phyloP scores from a whole-genome alignment of 2,113 vertebrate species.

The Pterocles orientalis region DNA sequence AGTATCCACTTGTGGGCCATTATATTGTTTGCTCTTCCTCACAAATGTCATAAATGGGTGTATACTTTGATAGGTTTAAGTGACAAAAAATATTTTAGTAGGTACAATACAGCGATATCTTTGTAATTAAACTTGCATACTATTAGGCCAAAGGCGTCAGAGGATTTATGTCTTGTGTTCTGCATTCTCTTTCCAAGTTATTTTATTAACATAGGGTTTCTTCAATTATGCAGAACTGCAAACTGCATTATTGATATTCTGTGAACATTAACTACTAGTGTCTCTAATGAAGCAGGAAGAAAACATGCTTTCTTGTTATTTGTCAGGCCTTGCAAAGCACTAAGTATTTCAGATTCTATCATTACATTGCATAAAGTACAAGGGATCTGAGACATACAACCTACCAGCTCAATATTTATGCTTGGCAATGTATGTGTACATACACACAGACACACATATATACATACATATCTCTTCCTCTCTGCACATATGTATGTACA shows the following conservation, averaged over 20 bases:
- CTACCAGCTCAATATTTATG: background rate
- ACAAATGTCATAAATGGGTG: conserved; percentile 60
- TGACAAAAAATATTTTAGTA: conserved; percentile 69
- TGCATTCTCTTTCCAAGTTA: conserved; percentile 62
- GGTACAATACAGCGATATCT: background rate
- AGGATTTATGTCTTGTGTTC: conserved; percentile 63
- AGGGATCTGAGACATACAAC: background rate
- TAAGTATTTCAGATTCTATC: background rate
- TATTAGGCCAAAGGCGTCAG: conserved; percentile 70
- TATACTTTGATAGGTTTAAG: conserved; percentile 62
- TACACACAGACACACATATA: accelerated
- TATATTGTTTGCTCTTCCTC: conserved; percentile 66
- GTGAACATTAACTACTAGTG: conserved; percentile 74
- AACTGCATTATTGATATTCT: conserved; percentile 80
- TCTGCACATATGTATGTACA: accelerated
- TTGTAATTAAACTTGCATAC: conserved; percentile 76
- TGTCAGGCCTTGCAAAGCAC: conserved; percentile 56
- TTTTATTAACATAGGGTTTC: conserved; percentile 76
- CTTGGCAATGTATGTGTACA: background rate
- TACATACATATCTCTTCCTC: background rate
- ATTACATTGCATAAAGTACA: background rate
- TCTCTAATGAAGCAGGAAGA: conserved; percentile 74
- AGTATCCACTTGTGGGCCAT: conserved; percentile 66
- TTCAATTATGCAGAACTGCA: conserved; percentile 80
- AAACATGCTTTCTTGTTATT: conserved; percentile 57